Evolutionary conservation across 2,113 vertebrate genomes (phyloP), one percentile per base, ranked within the genome.

Genomic region (Cheilinus undulatus): DNA sequence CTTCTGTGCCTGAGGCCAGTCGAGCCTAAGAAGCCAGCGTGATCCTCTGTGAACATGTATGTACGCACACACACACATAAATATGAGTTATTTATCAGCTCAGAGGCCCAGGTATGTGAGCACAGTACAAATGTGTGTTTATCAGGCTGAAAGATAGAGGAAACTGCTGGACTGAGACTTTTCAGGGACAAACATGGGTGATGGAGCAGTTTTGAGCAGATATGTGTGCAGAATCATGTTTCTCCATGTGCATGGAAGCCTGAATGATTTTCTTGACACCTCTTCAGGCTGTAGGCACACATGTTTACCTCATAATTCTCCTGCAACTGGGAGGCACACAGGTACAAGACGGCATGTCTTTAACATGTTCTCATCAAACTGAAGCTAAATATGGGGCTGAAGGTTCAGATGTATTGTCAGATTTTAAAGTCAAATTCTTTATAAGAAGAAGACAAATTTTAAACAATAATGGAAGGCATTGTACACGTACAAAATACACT

Each of bases 111-210:
- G 22, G 26, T 19, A 12, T 42, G 34, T 45, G 43, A 72, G 43
- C 15, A 62, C 38, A 50, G 23, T 36, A 13, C 22, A 2, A 36
- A 13, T 40, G 60, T 70, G 58, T 46, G 62, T 73, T 69, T 53
- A 22, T 77, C 40, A 67, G 43, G 12, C 50, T 66, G 59, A 84
- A 64, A 36, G 53, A 69, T 14, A 38, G 27, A 69, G 40, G 49
- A 6, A 23, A 34, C 36, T 42, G 64, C n/a, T 27, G 57, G 27
- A 74, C 6, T 14, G 32, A 53, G 59, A 53, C 64, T 66, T 76
- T 52, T 74, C 58, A 79, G 58, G 69, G 65, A 59, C 76, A 73
- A 69, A 72, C 40, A 7, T 5, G 49, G 75, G 28, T 15, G 70
- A 82, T 22, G 36, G 49, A 32, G 48, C 17, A 2, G 42, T 48